These are phyloP conservation scores for Myotis planiceps DNA, from an alignment of 2,797 vertebrate genomes.

Conservation along the genomic window DNA sequence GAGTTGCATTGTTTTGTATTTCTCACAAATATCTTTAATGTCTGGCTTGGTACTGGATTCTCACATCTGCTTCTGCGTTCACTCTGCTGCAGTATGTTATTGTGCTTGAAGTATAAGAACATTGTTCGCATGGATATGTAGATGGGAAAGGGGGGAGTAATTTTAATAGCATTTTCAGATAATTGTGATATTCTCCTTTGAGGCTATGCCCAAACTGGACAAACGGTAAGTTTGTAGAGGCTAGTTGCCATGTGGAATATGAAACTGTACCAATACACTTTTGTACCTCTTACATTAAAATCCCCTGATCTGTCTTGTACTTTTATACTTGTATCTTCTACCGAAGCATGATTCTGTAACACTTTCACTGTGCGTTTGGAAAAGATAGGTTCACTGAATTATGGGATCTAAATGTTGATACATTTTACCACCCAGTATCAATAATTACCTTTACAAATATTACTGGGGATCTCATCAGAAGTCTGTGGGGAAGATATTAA, in stretches of 20 bases:
- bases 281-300: background rate
- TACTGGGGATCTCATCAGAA: background rate
- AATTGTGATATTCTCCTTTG: background rate
- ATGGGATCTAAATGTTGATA: background rate
- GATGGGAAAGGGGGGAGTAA: background rate
- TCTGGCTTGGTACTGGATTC: background rate
- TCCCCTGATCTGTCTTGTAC: background rate
- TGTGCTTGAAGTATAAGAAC: background rate
- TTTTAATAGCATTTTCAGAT: constrained; percentile 34
- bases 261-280: background rate
- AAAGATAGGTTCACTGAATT: background rate
- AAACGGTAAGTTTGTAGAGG: background rate
- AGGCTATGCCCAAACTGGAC: background rate
- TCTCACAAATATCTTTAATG: constrained; percentile 29
- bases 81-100: background rate
- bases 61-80: background rate
- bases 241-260: background rate
- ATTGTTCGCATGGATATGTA: background rate
- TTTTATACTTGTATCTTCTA: background rate
- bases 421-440: background rate
- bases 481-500: background rate
- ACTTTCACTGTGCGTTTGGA: background rate
- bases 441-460: background rate
- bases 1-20: background rate
- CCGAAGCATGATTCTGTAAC: background rate